Evolutionary conservation across 1,140 invertebrate genomes (phyloP).

Genomic region (Cotesia chilonis): DNA sequence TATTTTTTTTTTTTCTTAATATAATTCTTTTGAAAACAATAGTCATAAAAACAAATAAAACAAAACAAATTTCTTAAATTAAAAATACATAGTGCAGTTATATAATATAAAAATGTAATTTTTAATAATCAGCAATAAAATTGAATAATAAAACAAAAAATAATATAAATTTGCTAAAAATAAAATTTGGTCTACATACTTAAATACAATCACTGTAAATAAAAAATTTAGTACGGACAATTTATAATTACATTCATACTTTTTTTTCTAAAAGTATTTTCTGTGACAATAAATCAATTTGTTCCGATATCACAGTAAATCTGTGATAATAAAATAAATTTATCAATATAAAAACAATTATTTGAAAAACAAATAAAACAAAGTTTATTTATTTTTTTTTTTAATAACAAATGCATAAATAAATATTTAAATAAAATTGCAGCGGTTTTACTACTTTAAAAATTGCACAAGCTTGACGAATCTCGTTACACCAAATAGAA

Average conservation of each 20-base stretch:
- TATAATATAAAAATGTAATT: no score
- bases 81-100: no score
- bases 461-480: not conserved
- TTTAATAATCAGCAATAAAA: no score
- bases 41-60: no score
- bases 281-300: not conserved
- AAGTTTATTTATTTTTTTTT: not conserved
- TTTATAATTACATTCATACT: not conserved
- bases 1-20: constrained; percentile 36
- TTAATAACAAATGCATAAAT: constrained; percentile 7
- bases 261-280: not conserved
- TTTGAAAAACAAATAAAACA: constrained; percentile 1
- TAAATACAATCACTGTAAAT: no score
- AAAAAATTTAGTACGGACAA: not conserved
- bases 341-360: not conserved
- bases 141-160: no score
- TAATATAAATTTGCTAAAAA: no score
- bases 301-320: constrained; percentile 17
- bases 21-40: constrained; percentile 29
- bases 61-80: no score
- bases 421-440: not conserved
- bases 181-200: no score
- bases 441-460: not conserved
- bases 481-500: not conserved
- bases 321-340: not conserved